Base-by-base conservation (phyloP, 2,888 invertebrate species). In the Macrosoma leucophasiata region DNA sequence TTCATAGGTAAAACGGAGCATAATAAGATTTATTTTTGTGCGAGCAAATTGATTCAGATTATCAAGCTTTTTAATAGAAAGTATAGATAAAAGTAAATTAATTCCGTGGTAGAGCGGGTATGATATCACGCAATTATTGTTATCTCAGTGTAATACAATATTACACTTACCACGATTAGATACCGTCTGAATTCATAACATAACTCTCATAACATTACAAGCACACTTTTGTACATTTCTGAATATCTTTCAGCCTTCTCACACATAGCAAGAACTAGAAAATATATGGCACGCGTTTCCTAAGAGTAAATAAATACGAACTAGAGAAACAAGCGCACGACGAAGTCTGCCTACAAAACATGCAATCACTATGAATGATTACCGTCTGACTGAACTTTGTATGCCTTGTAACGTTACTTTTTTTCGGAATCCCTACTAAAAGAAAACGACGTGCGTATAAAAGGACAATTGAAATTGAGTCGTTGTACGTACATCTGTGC, bases 361-460 rank as follows among this genome's bases (percentile, higher is more conserved):
- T 69, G 69, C 73, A 72, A 69, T 67, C 66, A 62, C 59, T 66
- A 71, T 69, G 67, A 75, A 69, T 71, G 71, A 73, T 70, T 62
- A 58, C 63, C 61, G 58, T 64, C 68, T 70, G 62, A 64, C 67
- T 68, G 67, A 73, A 68, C 66, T 68, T 53, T 68, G 62, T 65
- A 58, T 58, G 55, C 53, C 50, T 60, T 57, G 53, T 62, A 58
- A 51, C 50, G 50, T 62, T 70, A 67, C 69, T n/a, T n/a, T 74
- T 75, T 65, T 70, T 66, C 57, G 51, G 52, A 55, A 62, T 61
- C 54, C 54, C 45, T 46, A 55, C 48, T 55, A 57, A 63, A 65
- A 65, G 58, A 58, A 65, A 61, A 61, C 54, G 53, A 46, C 50
- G 43, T 38, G 36, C 41, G 36, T 34, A 50, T 43, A 46, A 46